These are phyloP conservation scores for Rhagologus leucostigma DNA, from an alignment of 2,113 vertebrate species.

Conservation along the genomic window DNA sequence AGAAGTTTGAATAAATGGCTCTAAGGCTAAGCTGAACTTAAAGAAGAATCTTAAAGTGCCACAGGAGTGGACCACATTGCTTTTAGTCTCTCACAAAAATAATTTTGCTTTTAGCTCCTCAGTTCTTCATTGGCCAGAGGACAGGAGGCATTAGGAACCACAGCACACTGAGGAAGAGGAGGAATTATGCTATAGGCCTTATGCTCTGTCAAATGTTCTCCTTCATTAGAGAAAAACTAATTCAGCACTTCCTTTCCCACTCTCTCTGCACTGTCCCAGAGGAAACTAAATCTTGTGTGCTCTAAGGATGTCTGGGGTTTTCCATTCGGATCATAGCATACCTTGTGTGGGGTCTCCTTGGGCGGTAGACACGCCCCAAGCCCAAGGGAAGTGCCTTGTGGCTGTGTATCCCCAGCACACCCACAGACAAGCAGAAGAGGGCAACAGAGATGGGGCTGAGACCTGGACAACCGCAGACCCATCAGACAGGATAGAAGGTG, in stretches of 20 bases:
- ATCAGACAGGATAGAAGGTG: not conserved
- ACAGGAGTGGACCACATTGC: not conserved
- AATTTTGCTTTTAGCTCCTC: not conserved
- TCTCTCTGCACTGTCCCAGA: not conserved
- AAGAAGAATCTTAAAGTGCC: not conserved
- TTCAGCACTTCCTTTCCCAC: not conserved
- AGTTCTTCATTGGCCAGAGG: not conserved
- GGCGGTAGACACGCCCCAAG: accelerated
- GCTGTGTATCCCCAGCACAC: not conserved
- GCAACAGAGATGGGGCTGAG: not conserved
- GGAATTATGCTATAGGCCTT: not conserved
- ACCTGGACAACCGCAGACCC: not conserved
- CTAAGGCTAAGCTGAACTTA: not conserved
- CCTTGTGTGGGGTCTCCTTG: not conserved
- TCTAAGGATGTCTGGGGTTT: not conserved
- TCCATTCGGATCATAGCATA: too few relatives aligned
- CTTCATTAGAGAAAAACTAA: not conserved
- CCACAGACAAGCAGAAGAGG: not conserved
- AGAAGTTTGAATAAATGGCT: not conserved
- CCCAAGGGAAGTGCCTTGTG: accelerated
- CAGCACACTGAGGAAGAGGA: not conserved
- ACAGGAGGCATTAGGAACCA: not conserved
- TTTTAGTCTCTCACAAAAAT: not conserved
- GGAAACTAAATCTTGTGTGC: not conserved
- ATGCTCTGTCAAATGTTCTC: not conserved